A percentile compares a stretch with the other conserved stretches of the same genome.
Evolutionary conservation across 2,113 vertebrate genomes (phyloP).

Genomic region (Menura novaehollandiae): DNA sequence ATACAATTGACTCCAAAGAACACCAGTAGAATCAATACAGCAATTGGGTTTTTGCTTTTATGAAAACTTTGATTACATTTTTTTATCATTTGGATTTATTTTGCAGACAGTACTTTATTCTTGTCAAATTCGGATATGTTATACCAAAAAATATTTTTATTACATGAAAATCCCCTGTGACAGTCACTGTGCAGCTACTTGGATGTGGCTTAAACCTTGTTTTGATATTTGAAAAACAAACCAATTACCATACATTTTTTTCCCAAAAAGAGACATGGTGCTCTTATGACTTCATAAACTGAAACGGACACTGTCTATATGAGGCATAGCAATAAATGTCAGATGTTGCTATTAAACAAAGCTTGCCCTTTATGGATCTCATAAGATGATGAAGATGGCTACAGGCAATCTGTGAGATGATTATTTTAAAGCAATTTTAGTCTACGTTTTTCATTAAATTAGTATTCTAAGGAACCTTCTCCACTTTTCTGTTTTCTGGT

Average conservation of each 20-base stretch:
- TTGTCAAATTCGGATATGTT: not conserved
- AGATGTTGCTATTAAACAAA: slow-evolving; percentile 68
- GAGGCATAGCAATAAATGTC: slow-evolving; percentile 56
- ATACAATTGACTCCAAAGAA: not conserved
- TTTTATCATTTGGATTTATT: not conserved
- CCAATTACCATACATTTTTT: not conserved
- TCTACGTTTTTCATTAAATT: not conserved
- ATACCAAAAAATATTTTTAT: not conserved
- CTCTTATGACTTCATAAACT: slow-evolving; percentile 49
- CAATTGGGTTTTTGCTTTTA: not conserved
- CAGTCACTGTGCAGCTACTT: not conserved
- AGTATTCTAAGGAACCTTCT: not conserved
- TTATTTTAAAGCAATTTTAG: slow-evolving; percentile 6
- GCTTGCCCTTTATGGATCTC: slow-evolving; percentile 58
- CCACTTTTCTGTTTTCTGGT: not conserved
- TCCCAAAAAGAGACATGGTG: not conserved
- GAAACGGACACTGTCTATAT: slow-evolving; percentile 22
- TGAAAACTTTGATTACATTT: not conserved
- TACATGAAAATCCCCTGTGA: not conserved
- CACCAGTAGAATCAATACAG: not conserved
- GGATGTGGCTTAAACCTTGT: not conserved
- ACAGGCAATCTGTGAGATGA: not conserved
- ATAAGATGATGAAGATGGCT: not conserved
- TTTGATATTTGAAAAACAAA: slow-evolving; percentile 35
- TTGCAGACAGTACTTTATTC: not conserved